These are phyloP conservation scores for Cossypha heuglini DNA, from an alignment of 2,797 vertebrate genomes.

Conservation along the genomic window DNA sequence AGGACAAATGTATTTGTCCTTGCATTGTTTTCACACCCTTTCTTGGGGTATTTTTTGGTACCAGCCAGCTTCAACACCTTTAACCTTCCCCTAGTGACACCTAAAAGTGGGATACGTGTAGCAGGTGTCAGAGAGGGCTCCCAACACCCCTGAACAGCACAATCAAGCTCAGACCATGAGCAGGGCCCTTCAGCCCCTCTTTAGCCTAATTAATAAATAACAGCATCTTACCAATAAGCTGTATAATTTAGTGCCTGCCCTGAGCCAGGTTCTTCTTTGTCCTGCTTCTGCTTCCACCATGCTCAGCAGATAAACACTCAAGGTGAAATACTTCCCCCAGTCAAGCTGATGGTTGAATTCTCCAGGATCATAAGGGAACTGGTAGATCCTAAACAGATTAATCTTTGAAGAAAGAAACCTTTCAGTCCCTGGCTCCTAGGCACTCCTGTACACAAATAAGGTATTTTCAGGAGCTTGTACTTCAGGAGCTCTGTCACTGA, in stretches of 20 bases:
- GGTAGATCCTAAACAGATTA: constrained; percentile 4
- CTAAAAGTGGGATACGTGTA: fast-evolving
- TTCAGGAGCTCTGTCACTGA: constrained; percentile 16
- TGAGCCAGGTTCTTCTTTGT: background rate
- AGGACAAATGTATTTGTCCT: background rate
- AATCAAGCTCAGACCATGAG: background rate
- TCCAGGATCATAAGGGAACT: background rate
- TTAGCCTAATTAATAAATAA: background rate
- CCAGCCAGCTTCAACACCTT: background rate
- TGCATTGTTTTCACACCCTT: background rate
- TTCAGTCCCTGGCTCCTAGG: background rate
- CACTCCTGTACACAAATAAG: constrained; percentile 28
- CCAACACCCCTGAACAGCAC: background rate
- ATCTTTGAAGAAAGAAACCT: constrained; percentile 16
- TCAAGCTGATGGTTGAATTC: background rate
- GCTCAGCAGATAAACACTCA: background rate
- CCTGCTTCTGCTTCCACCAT: background rate
- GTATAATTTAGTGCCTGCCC: background rate
- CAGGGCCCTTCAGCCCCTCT: background rate
- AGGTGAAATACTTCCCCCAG: background rate
- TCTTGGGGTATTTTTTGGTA: background rate
- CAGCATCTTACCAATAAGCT: background rate
- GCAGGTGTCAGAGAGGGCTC: background rate
- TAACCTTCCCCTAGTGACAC: background rate
- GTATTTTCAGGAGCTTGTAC: constrained; percentile 39